Conservation (phyloP, 2,113 vertebrate genomes). For the Sinocyclocheilus anophthalmus region DNA sequence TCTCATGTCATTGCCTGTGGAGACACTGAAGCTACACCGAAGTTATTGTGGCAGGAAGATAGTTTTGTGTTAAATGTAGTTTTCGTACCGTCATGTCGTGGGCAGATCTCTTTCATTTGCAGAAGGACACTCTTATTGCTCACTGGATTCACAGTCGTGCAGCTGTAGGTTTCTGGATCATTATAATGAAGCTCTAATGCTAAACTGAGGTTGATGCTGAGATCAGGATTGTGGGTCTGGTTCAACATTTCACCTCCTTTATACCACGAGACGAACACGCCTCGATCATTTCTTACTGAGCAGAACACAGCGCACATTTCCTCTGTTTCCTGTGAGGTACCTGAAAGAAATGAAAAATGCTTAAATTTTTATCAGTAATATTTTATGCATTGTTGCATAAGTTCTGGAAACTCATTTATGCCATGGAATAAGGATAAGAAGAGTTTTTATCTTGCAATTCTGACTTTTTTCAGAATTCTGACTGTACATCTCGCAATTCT, state of each 20-base stretch:
- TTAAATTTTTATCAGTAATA: too few species aligned
- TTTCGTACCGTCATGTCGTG: neutral
- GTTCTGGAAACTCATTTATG: too few species aligned
- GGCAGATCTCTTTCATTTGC: neutral
- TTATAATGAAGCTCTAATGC: conserved; percentile 16
- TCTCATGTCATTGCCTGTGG: neutral
- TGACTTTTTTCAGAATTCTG: too few species aligned
- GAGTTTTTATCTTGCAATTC: too few species aligned
- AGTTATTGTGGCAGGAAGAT: neutral
- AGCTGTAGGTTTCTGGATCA: conserved; percentile 1
- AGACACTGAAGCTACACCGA: neutral
- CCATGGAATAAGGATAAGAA: too few species aligned
- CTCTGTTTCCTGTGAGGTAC: too few species aligned
- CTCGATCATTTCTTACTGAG: too few species aligned
- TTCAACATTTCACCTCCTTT: neutral
- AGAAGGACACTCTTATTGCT: neutral
- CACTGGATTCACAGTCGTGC: neutral
- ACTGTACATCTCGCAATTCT: neutral
- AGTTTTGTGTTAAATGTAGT: neutral
- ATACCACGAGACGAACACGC: too few species aligned
- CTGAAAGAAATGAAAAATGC: too few species aligned
- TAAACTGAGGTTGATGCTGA: conserved; percentile 11
- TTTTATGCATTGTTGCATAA: too few species aligned
- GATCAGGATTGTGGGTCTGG: neutral
- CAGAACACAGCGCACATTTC: too few species aligned